phyloP scores from a whole-genome alignment of 2,113 vertebrate species.

The Octodon degus region DNA sequence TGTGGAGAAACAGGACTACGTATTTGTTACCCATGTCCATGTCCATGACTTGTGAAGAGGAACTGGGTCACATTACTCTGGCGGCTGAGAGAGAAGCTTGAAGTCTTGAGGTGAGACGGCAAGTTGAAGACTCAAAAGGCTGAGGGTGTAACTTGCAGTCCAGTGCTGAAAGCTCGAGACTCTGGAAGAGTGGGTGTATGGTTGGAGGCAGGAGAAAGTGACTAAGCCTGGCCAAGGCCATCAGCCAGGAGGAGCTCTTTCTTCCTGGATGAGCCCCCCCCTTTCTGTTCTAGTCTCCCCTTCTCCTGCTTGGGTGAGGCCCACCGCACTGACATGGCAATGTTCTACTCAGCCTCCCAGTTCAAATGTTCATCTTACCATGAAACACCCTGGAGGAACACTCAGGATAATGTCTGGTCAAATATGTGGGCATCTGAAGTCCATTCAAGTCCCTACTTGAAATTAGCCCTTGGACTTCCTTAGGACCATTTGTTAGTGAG shows the following conservation, averaged over 20 bases:
- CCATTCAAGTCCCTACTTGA: background rate
- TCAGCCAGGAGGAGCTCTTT: background rate
- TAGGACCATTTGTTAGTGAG: background rate
- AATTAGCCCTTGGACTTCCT: background rate
- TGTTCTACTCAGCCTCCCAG: background rate
- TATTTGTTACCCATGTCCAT: background rate
- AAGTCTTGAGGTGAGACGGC: background rate
- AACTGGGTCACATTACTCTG: background rate
- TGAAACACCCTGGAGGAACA: background rate
- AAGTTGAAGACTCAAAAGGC: background rate
- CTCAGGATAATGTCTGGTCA: background rate
- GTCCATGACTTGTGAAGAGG: background rate
- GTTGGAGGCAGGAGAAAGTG: background rate
- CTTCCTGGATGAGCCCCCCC: background rate
- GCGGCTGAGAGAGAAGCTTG: background rate
- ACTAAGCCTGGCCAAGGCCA: background rate
- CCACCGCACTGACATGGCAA: background rate
- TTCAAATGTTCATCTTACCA: background rate
- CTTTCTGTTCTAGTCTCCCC: background rate
- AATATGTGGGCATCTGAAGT: background rate
- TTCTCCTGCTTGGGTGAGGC: background rate
- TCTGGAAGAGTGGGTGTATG: background rate
- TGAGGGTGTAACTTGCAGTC: background rate
- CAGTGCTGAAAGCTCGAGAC: background rate
- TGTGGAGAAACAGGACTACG: background rate